Evolutionary conservation across 2,113 vertebrate genomes (phyloP), one percentile per base, ranked within the genome.

Genomic region (Tinamus guttatus): DNA sequence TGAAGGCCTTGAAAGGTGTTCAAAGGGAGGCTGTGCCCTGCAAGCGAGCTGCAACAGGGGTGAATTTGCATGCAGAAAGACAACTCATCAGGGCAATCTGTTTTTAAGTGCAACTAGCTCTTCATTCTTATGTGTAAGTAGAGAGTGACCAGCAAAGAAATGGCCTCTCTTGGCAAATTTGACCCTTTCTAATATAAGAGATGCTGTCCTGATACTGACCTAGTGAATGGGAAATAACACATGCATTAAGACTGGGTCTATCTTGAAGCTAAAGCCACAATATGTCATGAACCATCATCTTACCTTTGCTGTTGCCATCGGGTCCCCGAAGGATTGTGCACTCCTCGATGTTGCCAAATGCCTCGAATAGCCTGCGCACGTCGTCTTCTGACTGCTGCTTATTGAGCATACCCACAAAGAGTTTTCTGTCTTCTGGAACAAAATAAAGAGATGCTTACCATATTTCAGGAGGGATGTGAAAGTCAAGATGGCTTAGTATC

Each of bases 371-470:
- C 96, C 99, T 98, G 93, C 99, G 98, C 97, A 99, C 99, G 3
- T 99, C 99, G 1, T 99, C 99, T 96, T 99, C 99, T 7, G 99
- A 99, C 97, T 99, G 99, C 95, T 99, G 99, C 97, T 99, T 99
- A 96, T 99, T 99, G 97, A 99, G 99, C 99, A 99, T 99, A 88
- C 99, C 99, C 97, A 99, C 99, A 95, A 99, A 99, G 95, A 99
- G 99, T 98, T 99, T 99, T 99, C 99, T 99, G 98, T 99, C 99
- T 99, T 99, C 99, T 99, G 98, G 98, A 99, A 99, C 98, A 98
- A 98, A 99, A 98, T 98, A 97, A 98, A 97, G 98, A 98, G 98
- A 98, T 98, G 98, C 98, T 98, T 98, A 98, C 98, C 98, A 90
- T 90, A 93, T 96, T 96, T 93, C 75, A 54, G 51, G 81, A 92